Evolutionary conservation across 2,113 vertebrate species (phyloP).

Genomic region (Semnornis frantzii): DNA sequence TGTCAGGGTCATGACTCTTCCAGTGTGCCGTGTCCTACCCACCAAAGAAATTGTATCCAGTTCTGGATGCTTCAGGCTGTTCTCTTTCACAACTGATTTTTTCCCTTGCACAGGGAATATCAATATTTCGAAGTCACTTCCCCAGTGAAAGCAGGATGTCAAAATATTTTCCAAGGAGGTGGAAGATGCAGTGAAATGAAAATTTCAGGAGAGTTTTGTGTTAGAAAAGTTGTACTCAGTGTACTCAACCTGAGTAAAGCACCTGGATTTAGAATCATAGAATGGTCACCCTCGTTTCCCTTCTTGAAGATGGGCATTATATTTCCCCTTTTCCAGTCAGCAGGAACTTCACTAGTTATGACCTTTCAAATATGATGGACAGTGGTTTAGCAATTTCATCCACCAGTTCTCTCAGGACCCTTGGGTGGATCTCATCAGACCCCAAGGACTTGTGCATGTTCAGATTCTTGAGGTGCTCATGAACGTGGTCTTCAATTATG

Average conservation of each 20-base stretch:
- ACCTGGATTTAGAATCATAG: not conserved
- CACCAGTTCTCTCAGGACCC: too few species aligned
- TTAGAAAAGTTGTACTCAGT: not conserved
- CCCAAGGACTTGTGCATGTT: too few species aligned
- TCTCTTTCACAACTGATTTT: not conserved
- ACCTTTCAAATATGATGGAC: too few species aligned
- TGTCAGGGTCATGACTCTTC: not conserved
- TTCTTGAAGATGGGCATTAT: too few species aligned
- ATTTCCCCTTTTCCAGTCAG: too few species aligned
- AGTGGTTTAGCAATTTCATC: too few species aligned
- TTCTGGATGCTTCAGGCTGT: not conserved
- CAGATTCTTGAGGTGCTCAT: too few species aligned
- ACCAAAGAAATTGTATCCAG: not conserved
- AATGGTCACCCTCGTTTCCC: too few species aligned
- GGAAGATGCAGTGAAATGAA: slow-evolving; percentile 12
- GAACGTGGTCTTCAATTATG: too few species aligned
- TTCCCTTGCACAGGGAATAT: not conserved
- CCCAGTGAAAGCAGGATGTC: not conserved
- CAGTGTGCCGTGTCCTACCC: not conserved
- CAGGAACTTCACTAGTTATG: too few species aligned
- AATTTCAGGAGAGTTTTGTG: not conserved
- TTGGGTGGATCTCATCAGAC: too few species aligned
- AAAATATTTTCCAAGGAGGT: not conserved
- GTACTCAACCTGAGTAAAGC: not conserved
- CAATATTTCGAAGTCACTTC: not conserved